Percentiles rank a stretch among this genome's conserved stretches.
phyloP scores from a whole-genome alignment of 2,113 vertebrate genomes.

The Arvicanthis niloticus region DNA sequence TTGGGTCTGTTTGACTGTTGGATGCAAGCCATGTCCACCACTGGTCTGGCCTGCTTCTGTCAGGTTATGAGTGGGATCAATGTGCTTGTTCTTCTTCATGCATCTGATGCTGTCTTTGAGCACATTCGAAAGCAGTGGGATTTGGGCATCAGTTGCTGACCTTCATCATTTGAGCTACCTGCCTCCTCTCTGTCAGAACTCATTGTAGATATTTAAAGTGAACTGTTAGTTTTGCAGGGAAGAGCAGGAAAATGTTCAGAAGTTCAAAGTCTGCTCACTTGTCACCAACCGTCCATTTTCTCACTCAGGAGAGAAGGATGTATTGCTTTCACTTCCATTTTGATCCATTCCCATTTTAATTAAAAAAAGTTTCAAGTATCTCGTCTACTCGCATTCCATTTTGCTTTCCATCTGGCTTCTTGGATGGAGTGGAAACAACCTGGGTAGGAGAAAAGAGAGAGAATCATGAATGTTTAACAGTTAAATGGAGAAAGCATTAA shows the following conservation, averaged over 20 bases:
- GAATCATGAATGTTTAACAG: constrained; percentile 19
- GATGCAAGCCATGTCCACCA: constrained; percentile 60
- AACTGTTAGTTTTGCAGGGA: constrained; percentile 76
- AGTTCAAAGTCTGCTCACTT: constrained; percentile 71
- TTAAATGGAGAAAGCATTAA: not conserved
- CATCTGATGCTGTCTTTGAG: constrained; percentile 71
- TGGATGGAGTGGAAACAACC: not conserved
- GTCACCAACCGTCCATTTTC: constrained; percentile 57
- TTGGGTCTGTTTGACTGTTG: constrained; percentile 71
- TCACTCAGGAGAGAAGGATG: constrained; percentile 50
- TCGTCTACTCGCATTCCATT: not conserved
- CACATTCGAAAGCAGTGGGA: constrained; percentile 69
- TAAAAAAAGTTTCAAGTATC: constrained; percentile 17
- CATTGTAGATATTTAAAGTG: constrained; percentile 80
- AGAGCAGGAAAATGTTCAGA: constrained; percentile 63
- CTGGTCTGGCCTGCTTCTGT: constrained; percentile 56
- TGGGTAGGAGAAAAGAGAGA: not conserved
- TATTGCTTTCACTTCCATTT: constrained; percentile 47
- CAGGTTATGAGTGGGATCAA: constrained; percentile 71
- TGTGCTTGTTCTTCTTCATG: constrained; percentile 69
- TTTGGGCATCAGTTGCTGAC: constrained; percentile 78
- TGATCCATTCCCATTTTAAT: constrained; percentile 51
- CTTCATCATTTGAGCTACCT: constrained; percentile 76
- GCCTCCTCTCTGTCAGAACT: constrained; percentile 71
- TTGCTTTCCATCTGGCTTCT: constrained; percentile 32